Percentiles rank a stretch among this genome's conserved stretches.
These are phyloP conservation scores for Bradypodion pumilum DNA, from an alignment of 2,797 vertebrate genomes.

Conservation along the genomic window DNA sequence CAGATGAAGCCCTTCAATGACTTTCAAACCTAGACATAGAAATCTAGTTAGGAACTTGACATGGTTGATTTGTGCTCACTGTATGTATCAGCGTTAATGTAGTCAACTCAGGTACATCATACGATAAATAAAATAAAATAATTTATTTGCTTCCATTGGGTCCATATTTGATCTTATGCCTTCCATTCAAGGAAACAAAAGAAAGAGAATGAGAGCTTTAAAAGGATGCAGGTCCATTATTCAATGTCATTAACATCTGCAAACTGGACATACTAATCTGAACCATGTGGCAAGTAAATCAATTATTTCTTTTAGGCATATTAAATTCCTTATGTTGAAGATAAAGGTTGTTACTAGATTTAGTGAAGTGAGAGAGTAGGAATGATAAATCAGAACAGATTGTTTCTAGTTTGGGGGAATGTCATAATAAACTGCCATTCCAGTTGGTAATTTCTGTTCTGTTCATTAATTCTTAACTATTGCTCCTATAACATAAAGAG, in stretches of 20 bases:
- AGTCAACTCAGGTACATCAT: too few relatives aligned
- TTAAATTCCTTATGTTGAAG: slow-evolving; percentile 54
- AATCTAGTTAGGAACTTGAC: too few relatives aligned
- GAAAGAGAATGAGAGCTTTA: slow-evolving; percentile 40
- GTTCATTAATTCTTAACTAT: slow-evolving; percentile 67
- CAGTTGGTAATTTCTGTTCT: slow-evolving; percentile 60
- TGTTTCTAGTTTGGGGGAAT: slow-evolving; percentile 53
- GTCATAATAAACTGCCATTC: slow-evolving; percentile 57
- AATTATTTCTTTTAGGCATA: slow-evolving; percentile 61
- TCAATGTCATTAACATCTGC: slow-evolving; percentile 60
- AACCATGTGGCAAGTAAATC: slow-evolving; percentile 60
- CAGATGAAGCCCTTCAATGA: too few relatives aligned
- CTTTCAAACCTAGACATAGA: too few relatives aligned
- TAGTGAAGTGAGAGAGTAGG: slow-evolving; percentile 40
- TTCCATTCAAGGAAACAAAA: slow-evolving; percentile 9
- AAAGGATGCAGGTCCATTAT: slow-evolving; percentile 52
- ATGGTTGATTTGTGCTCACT: too few relatives aligned
- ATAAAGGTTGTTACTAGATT: slow-evolving; percentile 49
- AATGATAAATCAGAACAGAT: slow-evolving; percentile 50
- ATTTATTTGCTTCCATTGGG: background rate
- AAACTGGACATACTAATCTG: slow-evolving; percentile 51
- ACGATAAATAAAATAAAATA: too few relatives aligned
- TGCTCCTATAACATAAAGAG: slow-evolving; percentile 52
- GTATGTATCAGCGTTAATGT: too few relatives aligned
- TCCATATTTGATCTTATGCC: background rate